Base-by-base conservation (phyloP, 2,797 vertebrate species). In the Tapirus indicus region DNA sequence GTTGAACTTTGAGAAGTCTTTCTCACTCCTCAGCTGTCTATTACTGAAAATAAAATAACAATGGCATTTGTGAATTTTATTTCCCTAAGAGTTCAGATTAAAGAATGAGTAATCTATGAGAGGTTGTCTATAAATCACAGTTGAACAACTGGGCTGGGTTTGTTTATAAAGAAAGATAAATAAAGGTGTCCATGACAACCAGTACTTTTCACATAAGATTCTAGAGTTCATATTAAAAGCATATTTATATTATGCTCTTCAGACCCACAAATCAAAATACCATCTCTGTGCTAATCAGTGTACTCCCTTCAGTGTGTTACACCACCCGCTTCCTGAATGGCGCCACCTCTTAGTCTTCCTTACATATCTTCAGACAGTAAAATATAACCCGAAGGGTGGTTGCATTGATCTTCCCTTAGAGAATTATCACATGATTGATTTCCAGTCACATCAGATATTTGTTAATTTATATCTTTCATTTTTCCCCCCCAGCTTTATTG, bases 101-200 rank as follows among this genome's bases (percentile, higher is more conserved):
- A 85, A 82, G 38, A 83, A 44, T 85, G 68, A 96, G 60, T 92
- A 74, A 95, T 92, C 35, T 68, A 8, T 32, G 79, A 79, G 64
- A 91, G 25, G n/a, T 85, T 60, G 35, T 92, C 77, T 92, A 66
- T 78, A 91, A 94, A 82, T 91, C 58, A 95, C n/a, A 91, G 56
- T 27, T 78, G 80, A 95, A 78, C 17, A 91, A 92, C 44, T 75
- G 77, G 85, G 62, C 41, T 86, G 62, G 32, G 35, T 79, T 96
- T 97, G 84, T 95, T 92, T 90, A 83, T 56, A 54, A 62, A 91
- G 75, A 96, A 92, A 93, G 95, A 79, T 69, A 96, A 96, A 72
- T 86, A 75, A 95, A 94, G 47, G 68, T 94, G 56, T 72, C 85
- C 88, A 56, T 94, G 82, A 44, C 85, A 94, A 95, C 71, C 29